These are phyloP conservation scores for Gila orcuttii DNA, from an alignment of 2,113 vertebrate species.

Conservation along the genomic window DNA sequence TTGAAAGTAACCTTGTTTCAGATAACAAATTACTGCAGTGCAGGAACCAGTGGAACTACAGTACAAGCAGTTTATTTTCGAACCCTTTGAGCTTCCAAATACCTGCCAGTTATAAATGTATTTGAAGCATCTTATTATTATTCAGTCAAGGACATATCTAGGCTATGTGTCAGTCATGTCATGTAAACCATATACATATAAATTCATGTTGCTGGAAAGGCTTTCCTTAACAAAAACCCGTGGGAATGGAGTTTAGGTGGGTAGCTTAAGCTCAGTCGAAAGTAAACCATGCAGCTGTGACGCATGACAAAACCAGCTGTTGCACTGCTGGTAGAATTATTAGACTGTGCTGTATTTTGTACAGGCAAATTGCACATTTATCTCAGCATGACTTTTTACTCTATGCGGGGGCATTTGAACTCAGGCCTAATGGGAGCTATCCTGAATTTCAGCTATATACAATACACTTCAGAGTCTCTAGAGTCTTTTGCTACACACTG, in stretches of 20 bases:
- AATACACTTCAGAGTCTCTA: slow-evolving; percentile 14
- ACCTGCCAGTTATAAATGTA: slow-evolving; percentile 32
- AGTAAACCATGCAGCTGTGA: slow-evolving; percentile 30
- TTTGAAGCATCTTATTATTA: slow-evolving; percentile 13
- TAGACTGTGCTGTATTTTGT: not conserved
- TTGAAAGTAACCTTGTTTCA: slow-evolving; percentile 23
- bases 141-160: not conserved
- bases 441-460: slow-evolving; percentile 8
- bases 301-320: slow-evolving; percentile 18
- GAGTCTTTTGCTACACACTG: slow-evolving; percentile 4
- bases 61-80: slow-evolving; percentile 17
- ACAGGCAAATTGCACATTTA: not conserved
- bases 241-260: not conserved
- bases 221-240: not conserved
- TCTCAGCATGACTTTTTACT: not conserved
- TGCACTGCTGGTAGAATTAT: not conserved
- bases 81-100: slow-evolving; percentile 29
- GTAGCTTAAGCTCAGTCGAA: slow-evolving; percentile 12
- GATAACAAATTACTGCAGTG: slow-evolving; percentile 25
- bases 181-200: not conserved
- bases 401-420: not conserved
- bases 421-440: not conserved
- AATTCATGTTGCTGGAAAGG: slow-evolving; percentile 3
- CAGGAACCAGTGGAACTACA: slow-evolving; percentile 21
- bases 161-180: slow-evolving; percentile 2